These are phyloP conservation scores for Oreochromis niloticus DNA, from an alignment of 2,113 vertebrate genomes.

Conservation along the genomic window DNA sequence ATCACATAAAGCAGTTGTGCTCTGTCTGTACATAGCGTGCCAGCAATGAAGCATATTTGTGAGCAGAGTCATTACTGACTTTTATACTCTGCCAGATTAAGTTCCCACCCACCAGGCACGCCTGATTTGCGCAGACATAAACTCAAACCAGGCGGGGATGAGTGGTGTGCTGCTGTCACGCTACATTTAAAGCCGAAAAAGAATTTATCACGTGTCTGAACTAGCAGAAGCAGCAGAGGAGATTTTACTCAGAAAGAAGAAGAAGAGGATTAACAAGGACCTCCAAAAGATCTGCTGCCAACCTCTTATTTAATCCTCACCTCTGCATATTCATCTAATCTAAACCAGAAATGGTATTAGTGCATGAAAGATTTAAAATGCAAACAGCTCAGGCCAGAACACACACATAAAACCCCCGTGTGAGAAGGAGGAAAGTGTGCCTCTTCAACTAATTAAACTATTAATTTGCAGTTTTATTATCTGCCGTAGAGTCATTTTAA, in stretches of 20 bases:
- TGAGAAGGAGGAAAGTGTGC: not conserved
- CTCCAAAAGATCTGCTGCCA: not conserved
- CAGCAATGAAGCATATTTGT: not conserved
- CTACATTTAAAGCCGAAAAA: not conserved
- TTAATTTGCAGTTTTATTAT: not conserved
- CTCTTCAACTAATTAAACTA: not conserved
- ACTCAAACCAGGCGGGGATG: not conserved
- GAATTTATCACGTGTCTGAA: not conserved
- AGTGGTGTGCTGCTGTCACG: not conserved
- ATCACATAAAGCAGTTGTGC: not conserved
- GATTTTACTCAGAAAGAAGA: not conserved
- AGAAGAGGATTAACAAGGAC: not conserved
- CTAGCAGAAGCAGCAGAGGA: not conserved
- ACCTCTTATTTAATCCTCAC: not conserved
- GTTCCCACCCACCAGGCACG: not conserved
- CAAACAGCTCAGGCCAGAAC: not conserved
- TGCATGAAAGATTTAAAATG: not conserved
- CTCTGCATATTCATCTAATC: not conserved
- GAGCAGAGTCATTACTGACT: not conserved
- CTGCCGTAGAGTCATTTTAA: not conserved
- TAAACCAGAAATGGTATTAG: not conserved
- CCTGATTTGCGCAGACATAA: not conserved
- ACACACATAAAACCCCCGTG: rapidly evolving
- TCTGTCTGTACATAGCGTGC: not conserved
- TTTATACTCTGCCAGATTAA: not conserved